phyloP scores from a whole-genome alignment of 2,113 vertebrate genomes.

The Ranitomeya variabilis region DNA sequence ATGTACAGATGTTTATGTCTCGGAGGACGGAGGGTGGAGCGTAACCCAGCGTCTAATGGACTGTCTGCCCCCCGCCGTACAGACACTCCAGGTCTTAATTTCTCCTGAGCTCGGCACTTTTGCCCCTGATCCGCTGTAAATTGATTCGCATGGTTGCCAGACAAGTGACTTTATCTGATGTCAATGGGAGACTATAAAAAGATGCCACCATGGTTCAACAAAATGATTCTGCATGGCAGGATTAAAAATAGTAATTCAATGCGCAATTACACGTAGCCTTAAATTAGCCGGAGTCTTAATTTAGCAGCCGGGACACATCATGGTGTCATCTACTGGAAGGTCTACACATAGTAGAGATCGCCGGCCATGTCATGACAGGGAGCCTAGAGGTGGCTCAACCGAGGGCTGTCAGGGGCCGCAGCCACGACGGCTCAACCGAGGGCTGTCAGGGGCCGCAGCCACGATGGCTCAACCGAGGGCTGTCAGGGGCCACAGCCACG shows the following conservation, averaged over 20 bases:
- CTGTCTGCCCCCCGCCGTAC: constrained; percentile 53
- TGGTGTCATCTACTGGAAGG: constrained; percentile 36
- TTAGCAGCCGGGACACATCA: constrained; percentile 21
- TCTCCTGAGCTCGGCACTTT: constrained; percentile 41
- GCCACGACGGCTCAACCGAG: neutral
- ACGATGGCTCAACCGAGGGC: no score
- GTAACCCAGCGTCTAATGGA: constrained; percentile 48
- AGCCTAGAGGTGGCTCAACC: constrained; percentile 22
- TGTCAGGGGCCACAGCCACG: no score
- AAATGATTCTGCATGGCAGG: constrained; percentile 35
- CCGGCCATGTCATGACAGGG: neutral
- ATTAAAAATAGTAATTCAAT: constrained; percentile 45
- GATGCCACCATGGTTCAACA: constrained; percentile 24
- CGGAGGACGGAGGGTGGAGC: neutral
- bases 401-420: neutral
- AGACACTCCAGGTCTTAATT: constrained; percentile 54
- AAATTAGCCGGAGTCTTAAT: constrained; percentile 43
- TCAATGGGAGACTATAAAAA: neutral
- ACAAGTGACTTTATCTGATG: constrained; percentile 40
- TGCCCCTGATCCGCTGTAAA: constrained; percentile 29
- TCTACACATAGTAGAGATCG: constrained; percentile 19
- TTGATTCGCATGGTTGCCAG: constrained; percentile 39
- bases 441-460: no score
- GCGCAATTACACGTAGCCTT: constrained; percentile 37
- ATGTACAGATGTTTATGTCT: neutral